These are phyloP conservation scores for Macrosoma leucophasiata DNA, from an alignment of 2,888 invertebrate species.

Conservation along the genomic window DNA sequence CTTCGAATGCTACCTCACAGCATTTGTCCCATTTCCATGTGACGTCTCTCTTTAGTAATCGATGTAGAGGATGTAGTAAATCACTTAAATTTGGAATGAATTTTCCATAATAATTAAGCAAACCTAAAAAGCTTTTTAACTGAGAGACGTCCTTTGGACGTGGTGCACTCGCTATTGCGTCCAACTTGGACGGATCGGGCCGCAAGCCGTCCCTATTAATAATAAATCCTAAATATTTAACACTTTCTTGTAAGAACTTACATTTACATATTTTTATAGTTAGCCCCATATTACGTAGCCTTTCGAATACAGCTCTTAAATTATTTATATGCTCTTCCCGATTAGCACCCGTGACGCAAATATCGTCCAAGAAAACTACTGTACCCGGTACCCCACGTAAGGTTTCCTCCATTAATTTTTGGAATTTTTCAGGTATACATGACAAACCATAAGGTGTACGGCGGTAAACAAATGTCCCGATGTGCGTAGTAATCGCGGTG, in stretches of 20 bases:
- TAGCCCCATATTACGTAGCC: slow-evolving; percentile 12
- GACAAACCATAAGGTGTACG: slow-evolving; percentile 23
- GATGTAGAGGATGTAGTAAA: slow-evolving; percentile 7
- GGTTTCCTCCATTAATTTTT: slow-evolving; percentile 23
- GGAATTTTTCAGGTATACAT: slow-evolving; percentile 26
- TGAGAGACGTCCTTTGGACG: slow-evolving; percentile 6
- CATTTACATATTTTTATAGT: slow-evolving; percentile 13
- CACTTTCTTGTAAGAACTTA: no score
- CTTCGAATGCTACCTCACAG: no score
- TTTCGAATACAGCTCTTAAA: slow-evolving; percentile 9
- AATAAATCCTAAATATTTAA: no score
- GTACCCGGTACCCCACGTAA: slow-evolving; percentile 11
- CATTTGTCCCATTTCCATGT: slow-evolving; percentile 2
- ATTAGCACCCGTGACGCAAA: slow-evolving; percentile 20
- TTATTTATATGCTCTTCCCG: slow-evolving; percentile 12
- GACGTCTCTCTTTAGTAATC: slow-evolving; percentile 2
- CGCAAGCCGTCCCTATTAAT: no score
- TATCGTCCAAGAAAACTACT: slow-evolving; percentile 22
- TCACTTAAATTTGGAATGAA: slow-evolving; percentile 10
- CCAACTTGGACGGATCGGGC: no score
- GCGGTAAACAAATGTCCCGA: slow-evolving; percentile 19
- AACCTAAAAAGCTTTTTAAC: slow-evolving; percentile 9
- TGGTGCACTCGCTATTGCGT: no score
- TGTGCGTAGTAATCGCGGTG: slow-evolving; percentile 22
- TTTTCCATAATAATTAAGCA: slow-evolving; percentile 13